phyloP scores from a whole-genome alignment of 2,113 vertebrate species.

The Chlamydotis undulata region DNA sequence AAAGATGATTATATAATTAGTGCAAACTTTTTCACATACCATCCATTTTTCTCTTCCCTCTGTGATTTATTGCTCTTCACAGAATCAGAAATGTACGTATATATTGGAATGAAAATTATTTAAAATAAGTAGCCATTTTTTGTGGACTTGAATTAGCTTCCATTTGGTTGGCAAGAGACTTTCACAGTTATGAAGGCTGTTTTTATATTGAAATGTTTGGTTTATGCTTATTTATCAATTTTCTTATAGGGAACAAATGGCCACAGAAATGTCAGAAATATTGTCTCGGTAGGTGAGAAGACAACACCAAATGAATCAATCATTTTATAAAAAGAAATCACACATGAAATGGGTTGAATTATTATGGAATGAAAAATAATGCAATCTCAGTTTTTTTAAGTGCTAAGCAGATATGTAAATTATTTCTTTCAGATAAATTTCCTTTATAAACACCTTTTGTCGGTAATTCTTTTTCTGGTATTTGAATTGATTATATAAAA shows the following conservation, averaged over 20 bases:
- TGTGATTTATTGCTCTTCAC: background rate
- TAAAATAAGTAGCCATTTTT: background rate
- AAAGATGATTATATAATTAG: background rate
- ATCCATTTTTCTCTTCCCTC: background rate
- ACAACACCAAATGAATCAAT: background rate
- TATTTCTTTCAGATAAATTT: background rate
- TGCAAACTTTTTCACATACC: background rate
- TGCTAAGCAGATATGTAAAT: background rate
- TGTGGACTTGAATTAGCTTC: background rate
- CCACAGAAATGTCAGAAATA: slow-evolving; percentile 91
- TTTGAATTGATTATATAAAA: slow-evolving; percentile 13
- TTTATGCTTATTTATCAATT: slow-evolving; percentile 56
- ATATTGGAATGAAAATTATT: background rate
- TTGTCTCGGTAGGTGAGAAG: slow-evolving; percentile 90
- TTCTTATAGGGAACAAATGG: slow-evolving; percentile 95
- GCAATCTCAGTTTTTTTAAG: background rate
- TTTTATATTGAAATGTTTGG: background rate
- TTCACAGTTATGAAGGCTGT: background rate
- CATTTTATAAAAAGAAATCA: slow-evolving; percentile 13
- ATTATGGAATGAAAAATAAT: background rate
- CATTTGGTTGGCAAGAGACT: background rate
- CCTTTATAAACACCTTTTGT: background rate
- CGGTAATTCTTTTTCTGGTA: background rate
- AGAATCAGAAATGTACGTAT: background rate
- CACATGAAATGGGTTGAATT: background rate